Base-by-base conservation (phyloP, 1,140 invertebrate genomes). In the Phthorimaea operculella region DNA sequence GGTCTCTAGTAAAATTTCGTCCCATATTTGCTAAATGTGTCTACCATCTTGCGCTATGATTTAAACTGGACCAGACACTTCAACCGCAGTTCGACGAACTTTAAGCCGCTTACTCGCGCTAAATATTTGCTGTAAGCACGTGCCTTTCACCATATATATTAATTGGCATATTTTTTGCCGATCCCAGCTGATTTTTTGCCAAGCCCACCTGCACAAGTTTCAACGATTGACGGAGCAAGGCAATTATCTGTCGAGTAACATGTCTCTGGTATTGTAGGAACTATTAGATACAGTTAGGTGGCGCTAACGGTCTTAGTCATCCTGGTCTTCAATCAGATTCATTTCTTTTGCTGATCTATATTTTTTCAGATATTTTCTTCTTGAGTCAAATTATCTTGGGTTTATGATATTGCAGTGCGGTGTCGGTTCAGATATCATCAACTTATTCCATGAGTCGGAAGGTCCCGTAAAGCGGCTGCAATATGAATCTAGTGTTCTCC, bases 201-300 rank as follows among this genome's bases (percentile, higher is more conserved):
- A 28, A 39, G 36, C 36, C 10, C 36, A 39, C 36, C 36, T 39
- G 36, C n/a, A 2, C 10, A n/a, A 39, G 10, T 39, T 10, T 12
- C 36, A 39, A 39, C 10, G 10, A 39, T n/a, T 12, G 36, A 12
- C n/a, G 36, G 10, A 9, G n/a, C 36, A n/a, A 39, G 36, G 36
- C n/a, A 39, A 39, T 39, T n/a, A 39, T n/a, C n/a, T 9, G 36
- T 10, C 10, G 36, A 9, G 3, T 14, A 15, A 47, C 44, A 14
- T 14, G 44, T 15, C 12, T 14, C 12, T 47, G 15, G 62, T 64
- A 70, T 69, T 68, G 62, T 65, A 72, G 68, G 63, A 58, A 53
- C 64, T 58, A 66, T 62, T 65, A 70, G 54, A 63, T 74, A 72
- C 72, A 67, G 71, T 72, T 77, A 75, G 55, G 51, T 67, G 64